phyloP scores from a whole-genome alignment of 2,797 vertebrate genomes.

The Glossophaga mutica region DNA sequence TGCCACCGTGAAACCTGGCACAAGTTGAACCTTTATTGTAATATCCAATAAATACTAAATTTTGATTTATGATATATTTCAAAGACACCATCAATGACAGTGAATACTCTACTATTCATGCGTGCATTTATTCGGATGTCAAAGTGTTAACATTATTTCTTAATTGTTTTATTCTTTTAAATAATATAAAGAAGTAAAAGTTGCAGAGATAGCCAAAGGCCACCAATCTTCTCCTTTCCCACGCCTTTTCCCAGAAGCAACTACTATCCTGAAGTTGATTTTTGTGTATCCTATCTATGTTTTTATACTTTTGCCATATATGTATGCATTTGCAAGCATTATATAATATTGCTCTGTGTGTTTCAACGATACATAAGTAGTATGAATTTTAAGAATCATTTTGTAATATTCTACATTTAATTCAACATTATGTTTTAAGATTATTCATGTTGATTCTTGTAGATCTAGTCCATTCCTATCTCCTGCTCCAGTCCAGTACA shows the following conservation, averaged over 20 bases:
- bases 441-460: background rate
- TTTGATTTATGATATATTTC: background rate
- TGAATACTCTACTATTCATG: background rate
- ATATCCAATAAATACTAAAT: background rate
- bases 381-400: background rate
- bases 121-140: background rate
- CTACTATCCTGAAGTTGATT: background rate
- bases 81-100: background rate
- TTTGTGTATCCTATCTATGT: background rate
- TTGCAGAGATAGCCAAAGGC: background rate
- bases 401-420: background rate
- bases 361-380: background rate
- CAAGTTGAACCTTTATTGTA: background rate
- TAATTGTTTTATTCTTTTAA: background rate
- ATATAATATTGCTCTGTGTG: background rate
- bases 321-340: background rate
- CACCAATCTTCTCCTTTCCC: background rate
- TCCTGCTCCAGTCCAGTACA: background rate
- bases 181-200: background rate
- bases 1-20: background rate
- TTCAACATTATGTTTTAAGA: background rate
- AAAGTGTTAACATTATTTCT: background rate
- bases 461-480: background rate
- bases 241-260: background rate
- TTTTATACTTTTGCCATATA: background rate